Evolutionary conservation across 2,797 vertebrate species (phyloP), one percentile per base, ranked within the genome.

Genomic region (Acrossocheilus wenchowensis): DNA sequence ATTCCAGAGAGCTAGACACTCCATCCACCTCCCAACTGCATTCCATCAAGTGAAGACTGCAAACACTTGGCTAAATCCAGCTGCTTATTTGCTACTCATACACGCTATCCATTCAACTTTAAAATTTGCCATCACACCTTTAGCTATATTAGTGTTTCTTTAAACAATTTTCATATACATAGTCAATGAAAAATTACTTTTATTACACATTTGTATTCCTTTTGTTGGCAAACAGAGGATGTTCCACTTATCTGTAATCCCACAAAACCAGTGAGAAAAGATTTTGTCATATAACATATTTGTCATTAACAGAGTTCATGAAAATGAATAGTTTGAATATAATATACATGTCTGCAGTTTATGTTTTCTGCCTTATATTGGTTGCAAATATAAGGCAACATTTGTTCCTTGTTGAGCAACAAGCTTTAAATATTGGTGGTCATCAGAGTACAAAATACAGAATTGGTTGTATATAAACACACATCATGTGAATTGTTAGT

Each of bases 1-100:
- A 95, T 90, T 82, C 83, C 6, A 86, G 41, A 52, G 75, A 89
- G 75, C 36, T 9, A 15, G 48, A 48, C 43, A 48, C 45, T n/a
- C 43, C 78, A 26, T 54, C 73, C 5, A 7, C 19, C 14, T 69
- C 26, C 21, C 60, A 39, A 66, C 43, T 2, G 23, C 83, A 62
- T 23, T 2, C 60, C 62, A 23, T 50, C 43, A 48, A 68, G 10
- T 68, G 43, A 81, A 41, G 52, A 78, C 21, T 26, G 36, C 5
- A 41, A 30, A 26, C 77, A 30, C 57, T 7, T 14, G 50, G 5
- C 50, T 57, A 36, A 57, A 39, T 23, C 21, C 34, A 57, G 52
- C 52, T 9, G 2, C 21, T 77, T 54, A 57, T 57, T 39, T 14
- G 23, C 41, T 50, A 36, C 62, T 50, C 34, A 50, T 6, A 19